phyloP scores from a whole-genome alignment of 23 tunicate genomes.

The Aplidium turbinatum region DNA sequence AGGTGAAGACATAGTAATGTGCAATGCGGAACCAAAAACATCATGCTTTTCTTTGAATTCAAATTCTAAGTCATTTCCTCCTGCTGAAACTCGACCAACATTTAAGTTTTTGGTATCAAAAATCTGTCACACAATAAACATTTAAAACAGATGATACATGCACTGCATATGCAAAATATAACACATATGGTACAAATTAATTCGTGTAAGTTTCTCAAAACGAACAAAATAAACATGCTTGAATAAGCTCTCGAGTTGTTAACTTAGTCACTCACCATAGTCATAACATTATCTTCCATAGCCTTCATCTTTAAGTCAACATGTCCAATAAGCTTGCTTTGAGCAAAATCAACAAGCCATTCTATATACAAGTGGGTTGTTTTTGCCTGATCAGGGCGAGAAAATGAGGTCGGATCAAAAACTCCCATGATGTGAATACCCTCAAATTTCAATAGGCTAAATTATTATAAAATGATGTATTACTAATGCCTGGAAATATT shows the following conservation, averaged over 20 bases:
- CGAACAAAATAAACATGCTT: no score
- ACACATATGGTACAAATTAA: no score
- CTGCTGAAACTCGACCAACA: conserved; percentile 25
- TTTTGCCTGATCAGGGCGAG: conserved; percentile 39
- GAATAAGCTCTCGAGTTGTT: no score
- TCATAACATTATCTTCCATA: conserved; percentile 31
- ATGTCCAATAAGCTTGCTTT: conserved; percentile 45
- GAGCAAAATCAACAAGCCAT: conserved; percentile 79
- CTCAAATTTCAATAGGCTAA: no score
- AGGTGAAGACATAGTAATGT: conserved; percentile 38
- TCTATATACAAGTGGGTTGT: conserved; percentile 51
- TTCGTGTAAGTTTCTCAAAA: no score
- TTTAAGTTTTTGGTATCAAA: conserved; percentile 73
- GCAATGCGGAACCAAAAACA: conserved; percentile 71
- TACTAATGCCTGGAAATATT: no score
- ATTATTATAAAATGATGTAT: no score
- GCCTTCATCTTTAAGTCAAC: conserved; percentile 47
- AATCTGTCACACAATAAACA: conserved; percentile 22
- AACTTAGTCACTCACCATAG: conserved; percentile 81
- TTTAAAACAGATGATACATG: conserved; percentile 3
- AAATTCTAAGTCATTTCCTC: conserved; percentile 24
- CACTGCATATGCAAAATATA: neutral
- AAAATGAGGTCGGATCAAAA: conserved; percentile 80
- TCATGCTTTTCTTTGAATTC: conserved; percentile 61
- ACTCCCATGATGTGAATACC: conserved; percentile 52